Percentiles rank a stretch among this genome's conserved stretches.
Evolutionary conservation across 2,113 vertebrate species (phyloP).

Genomic region (Tragulus kanchil): DNA sequence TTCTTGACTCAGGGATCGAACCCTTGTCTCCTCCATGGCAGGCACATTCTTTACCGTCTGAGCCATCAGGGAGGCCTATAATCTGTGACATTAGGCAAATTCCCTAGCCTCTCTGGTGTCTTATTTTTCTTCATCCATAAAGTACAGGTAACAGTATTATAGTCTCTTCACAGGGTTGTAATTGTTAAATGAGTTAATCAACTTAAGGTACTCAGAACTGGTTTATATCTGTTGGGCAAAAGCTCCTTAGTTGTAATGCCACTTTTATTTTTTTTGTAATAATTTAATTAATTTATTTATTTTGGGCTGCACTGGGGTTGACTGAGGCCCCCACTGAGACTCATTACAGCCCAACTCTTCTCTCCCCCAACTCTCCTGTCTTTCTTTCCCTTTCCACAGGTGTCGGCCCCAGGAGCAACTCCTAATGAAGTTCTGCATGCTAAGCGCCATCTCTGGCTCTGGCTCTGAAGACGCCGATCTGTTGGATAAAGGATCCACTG

Average conservation of each 20-base stretch:
- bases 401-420: background rate
- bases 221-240: background rate
- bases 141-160: background rate
- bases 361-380: no score
- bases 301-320: background rate
- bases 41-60: background rate
- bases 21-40: background rate
- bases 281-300: background rate
- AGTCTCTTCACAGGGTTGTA: background rate
- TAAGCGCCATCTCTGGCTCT: background rate
- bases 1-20: background rate
- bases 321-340: background rate
- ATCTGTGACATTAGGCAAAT: background rate
- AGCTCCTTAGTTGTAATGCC: background rate
- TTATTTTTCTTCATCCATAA: background rate
- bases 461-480: background rate
- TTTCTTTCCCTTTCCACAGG: background rate
- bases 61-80: background rate
- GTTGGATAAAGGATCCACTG: background rate
- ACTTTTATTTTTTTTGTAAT: background rate
- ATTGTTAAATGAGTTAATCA: slow-evolving; percentile 12
- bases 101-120: background rate
- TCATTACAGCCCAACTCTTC: background rate
- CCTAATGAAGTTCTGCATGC: background rate
- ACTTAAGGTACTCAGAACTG: background rate